Conservation (phyloP, 2,888 invertebrate genomes). For the Oscheius onirici region DNA sequence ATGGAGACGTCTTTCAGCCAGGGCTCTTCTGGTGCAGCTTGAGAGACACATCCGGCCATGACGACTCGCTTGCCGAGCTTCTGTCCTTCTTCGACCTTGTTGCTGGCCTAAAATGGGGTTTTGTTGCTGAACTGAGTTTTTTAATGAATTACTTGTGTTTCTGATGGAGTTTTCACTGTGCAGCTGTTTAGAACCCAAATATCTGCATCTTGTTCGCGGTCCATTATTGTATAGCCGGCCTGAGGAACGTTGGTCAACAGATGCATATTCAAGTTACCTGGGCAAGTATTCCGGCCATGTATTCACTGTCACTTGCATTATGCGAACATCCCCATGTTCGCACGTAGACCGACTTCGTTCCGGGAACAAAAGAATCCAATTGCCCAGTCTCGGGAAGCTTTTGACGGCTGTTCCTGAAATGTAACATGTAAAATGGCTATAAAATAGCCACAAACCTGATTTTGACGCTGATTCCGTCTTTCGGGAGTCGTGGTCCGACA, state of each 20-base stretch:
- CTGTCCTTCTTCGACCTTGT: conserved; percentile 49
- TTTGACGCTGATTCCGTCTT: conserved; percentile 43
- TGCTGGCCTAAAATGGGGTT: conserved; percentile 38
- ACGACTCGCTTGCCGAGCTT: conserved; percentile 77
- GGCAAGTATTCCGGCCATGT: conserved; percentile 94
- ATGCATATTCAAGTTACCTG: conserved; percentile 57
- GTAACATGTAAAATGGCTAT: background rate
- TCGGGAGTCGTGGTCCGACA: conserved; percentile 13
- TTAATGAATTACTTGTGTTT: conserved; percentile 73
- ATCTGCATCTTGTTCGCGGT: conserved; percentile 84
- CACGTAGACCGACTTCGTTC: conserved; percentile 55
- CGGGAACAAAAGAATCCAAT: conserved; percentile 54
- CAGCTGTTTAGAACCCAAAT: conserved; percentile 96
- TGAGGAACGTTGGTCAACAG: background rate
- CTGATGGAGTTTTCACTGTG: conserved; percentile 96
- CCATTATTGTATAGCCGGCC: conserved; percentile 72
- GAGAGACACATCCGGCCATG: conserved; percentile 96
- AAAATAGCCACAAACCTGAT: conserved; percentile 35
- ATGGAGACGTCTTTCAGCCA: conserved; percentile 82
- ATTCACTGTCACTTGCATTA: conserved; percentile 96
- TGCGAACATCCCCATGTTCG: conserved; percentile 76
- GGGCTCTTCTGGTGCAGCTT: conserved; percentile 78
- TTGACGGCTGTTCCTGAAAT: conserved; percentile 17
- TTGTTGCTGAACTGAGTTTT: background rate
- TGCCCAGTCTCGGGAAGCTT: conserved; percentile 35